Base-by-base conservation (phyloP, 2,113 vertebrate species). In the Gracilinanus agilis region DNA sequence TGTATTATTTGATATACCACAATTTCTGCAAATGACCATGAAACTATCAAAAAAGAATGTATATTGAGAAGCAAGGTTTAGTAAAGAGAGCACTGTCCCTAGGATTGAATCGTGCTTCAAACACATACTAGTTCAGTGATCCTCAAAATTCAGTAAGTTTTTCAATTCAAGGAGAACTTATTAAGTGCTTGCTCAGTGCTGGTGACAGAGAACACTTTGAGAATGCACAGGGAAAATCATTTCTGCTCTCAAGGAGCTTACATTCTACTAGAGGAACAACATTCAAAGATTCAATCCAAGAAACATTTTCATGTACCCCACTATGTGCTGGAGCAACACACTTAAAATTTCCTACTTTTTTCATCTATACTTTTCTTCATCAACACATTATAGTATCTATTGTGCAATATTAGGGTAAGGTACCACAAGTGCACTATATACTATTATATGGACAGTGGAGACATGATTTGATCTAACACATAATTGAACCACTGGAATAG, bases 1-100 rank as follows among this genome's bases (percentile, higher is more conserved):
- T 29, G 40, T 95, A 5, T 4, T 29, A 25, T 53, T 53, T 97
- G 95, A 96, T 93, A 89, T 67, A 83, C 56, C 34, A 19, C 29
- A 93, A 29, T 44, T 44, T 44, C 95, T 91, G 55, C 0, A 44
- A 96, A 56, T 94, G 93, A 92, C 24, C 16, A 21, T n/a, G 34
- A 29, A 75, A 75, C 67, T 75, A 6, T 40, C 34, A n/a, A 40
- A 75, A 75, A 75, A 75, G 13, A 75, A 7, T 75, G 34, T 19
- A 21, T 75, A 40, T 75, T 40, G n/a, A 75, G 67, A n/a, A 19
- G 67, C 16, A 40, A 0, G 6, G 34, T 21, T 40, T 75, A 75
- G 34, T n/a, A 6, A 6, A 75, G 34, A 75, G 61, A 40, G 2
- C 67, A 75, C 67, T 75, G 67, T 34, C n/a, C 34, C 34, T 34